Evolutionary conservation across 1,140 invertebrate species (phyloP), one percentile per base, ranked within the genome.

Genomic region (Eupeodes corollae): DNA sequence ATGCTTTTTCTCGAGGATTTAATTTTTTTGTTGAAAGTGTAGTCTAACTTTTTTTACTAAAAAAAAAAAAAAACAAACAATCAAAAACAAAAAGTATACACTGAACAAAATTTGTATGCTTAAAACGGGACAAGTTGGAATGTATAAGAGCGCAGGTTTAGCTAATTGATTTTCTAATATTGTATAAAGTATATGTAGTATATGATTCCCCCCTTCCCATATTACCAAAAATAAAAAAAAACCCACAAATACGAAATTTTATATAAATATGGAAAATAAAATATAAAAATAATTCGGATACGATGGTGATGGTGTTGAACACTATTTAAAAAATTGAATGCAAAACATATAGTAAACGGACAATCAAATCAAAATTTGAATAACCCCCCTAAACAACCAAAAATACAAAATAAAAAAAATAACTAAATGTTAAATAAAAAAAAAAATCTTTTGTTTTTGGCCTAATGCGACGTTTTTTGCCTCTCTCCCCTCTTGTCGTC

Each of bases 391-490:
- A 41, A 59, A 34, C 16, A 51, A 42, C 15, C 19, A 19, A 35
- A 38, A 45, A 31, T 49, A 43, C 33, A 40, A 50, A 48, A 53
- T 42, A 21, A 44, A 49, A 33, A 42, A 34, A 48, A 48, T 14
- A 42, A 31, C 39, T 34, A 42, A 30, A 42, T 46, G 33, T 40
- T 45, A 52, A 41, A 50, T 52, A 43, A 40, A 44, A 16, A 40
- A 49, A 33, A 45, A 42, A 49, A 55, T 53, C 57, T 56, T 59
- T 61, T 61, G 59, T 61, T 51, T 58, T 60, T 67, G 63, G 63
- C 61, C 63, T 67, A 67, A 67, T 67, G 54, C 63, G 61, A 58
- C 63, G 63, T 67, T 64, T 67, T 67, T 57, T 64, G 61, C 58
- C 57, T 64, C 66, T 66, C 55, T 51, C 58, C 57, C 52, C 60